Base-by-base conservation (phyloP, 1,140 invertebrate species). In the Mylabris phalerata region DNA sequence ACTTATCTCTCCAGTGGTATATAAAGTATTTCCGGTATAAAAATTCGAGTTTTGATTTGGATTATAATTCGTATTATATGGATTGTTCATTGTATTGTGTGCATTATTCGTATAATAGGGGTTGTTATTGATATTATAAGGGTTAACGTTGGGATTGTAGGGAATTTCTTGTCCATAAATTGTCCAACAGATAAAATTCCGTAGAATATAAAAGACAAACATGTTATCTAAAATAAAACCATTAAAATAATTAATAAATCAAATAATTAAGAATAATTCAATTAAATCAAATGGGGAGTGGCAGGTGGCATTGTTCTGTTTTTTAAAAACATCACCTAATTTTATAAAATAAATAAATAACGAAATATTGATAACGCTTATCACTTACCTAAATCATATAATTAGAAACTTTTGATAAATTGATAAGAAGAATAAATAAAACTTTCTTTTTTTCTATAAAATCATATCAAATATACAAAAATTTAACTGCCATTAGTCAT, bases 321-420 rank as follows among this genome's bases (percentile, higher is more conserved):
- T 46, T 32, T 45, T 45, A 41, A 54, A 27, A 9, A 10, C 25
- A 10, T 9, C 26, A 13, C 9, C 32, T 7, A 45, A 54, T 46
- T 54, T 54, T 46, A 32, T 19, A 19, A 19, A 7, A 32, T 32
- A 54, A 54, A 46, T 44, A 39, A 13, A 26, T 45, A 45, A 25
- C 27, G 26, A 27, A 54, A 32, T n/a, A 27, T 3, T 54, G 51
- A 54, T 46, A 54, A 46, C n/a, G 26, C 7, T 42, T 45, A 41
- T 13, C 51, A 54, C 51, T 54, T 54, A 54, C 51, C 51, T 32
- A 45, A 54, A 46, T 54, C 51, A 54, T 54, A 46, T 26, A 54
- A 45, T 46, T 27, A n/a, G 25, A 46, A 54, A 19, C 25, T 46
- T 44, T 46, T 40, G 39, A 46, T 46, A 27, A 54, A 11, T 44